Base-by-base conservation (phyloP, 2,113 vertebrate genomes). In the Catharus minimus region DNA sequence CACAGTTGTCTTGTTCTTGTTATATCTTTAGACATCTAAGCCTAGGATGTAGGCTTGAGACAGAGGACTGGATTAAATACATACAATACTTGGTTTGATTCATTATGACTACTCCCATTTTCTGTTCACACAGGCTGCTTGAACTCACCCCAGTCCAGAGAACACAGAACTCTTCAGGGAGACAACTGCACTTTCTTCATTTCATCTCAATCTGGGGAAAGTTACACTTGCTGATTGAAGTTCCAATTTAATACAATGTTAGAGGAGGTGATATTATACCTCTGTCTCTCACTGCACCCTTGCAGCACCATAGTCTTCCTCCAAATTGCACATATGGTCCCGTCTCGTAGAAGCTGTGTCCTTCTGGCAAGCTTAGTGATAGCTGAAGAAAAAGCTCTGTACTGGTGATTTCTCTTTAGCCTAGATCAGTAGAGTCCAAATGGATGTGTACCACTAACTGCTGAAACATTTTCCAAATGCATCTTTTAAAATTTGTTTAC, bases 231-330 rank as follows among this genome's bases (percentile, higher is more conserved):
- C n/a, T 79, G 55, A 61, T 79, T 38, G 20, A 9, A 28, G 9
- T 67, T 73, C 68, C 46, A 66, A 77, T 33, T 46, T 76, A 83
- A 82, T 28, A n/a, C 28, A 18, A 30, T 73, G 24, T 49, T 82
- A 57, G 41, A 60, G 72, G 53, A 89, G 22, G 7, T 23, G 46
- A 7, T 50, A 67, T 46, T 36, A 72, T 26, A 72, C 32, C 3
- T 18, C 15, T 3, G 3, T 41, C 23, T n/a, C n/a, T 27, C 0
- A 0, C 18, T 60, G 22, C 15, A 13, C 21, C 39, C 33, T 77
- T 39, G 28, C 13, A 60, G 11, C 4, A 74, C 56, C 36, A 15
- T 12, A 52, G 41, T 43, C 41, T 55, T 62, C 57, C 26, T 75
- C 50, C 57, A 75, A 71, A 75, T 16, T 41, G 20, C 3, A 11